A percentile compares a stretch with the other conserved stretches of the same genome.
These are phyloP conservation scores for Cryptomyrus ogoouensis DNA, from an alignment of 2,113 vertebrate genomes.

Conservation along the genomic window DNA sequence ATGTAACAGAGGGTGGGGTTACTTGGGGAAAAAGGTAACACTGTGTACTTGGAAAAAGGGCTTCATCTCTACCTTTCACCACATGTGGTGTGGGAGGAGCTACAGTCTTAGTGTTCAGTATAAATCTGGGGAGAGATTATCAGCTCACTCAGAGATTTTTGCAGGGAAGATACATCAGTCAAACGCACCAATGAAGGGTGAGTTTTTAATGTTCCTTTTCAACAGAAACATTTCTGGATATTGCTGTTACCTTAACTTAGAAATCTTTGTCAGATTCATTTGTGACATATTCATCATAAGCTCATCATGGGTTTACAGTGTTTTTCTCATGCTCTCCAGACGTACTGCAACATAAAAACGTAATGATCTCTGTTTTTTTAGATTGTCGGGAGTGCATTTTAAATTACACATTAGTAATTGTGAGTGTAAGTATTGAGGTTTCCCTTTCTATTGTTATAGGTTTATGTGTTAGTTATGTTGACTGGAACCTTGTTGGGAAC, in stretches of 20 bases:
- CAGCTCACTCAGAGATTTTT: background rate
- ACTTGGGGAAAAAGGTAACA: background rate
- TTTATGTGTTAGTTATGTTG: constrained; percentile 35
- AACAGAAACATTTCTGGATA: background rate
- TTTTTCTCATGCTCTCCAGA: background rate
- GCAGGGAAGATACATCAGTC: background rate
- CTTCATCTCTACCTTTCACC: background rate
- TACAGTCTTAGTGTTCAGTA: background rate
- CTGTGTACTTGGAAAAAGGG: background rate
- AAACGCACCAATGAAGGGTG: background rate
- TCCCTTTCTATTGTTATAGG: constrained; percentile 26
- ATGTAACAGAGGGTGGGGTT: background rate
- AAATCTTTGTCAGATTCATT: background rate
- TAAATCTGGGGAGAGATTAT: background rate
- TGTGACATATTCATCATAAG: background rate
- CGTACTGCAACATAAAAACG: background rate
- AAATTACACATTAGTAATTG: background rate
- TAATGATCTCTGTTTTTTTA: background rate
- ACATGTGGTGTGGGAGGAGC: background rate
- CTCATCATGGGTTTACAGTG: background rate
- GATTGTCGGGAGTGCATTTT: background rate
- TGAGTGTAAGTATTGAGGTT: constrained; percentile 7
- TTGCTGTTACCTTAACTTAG: background rate
- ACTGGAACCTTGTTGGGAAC: constrained; percentile 47
- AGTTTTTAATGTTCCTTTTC: background rate